A percentile compares a stretch with the other conserved stretches of the same genome.
Evolutionary conservation across 1,140 invertebrate genomes (phyloP).

Genomic region (Pararge aegeria): DNA sequence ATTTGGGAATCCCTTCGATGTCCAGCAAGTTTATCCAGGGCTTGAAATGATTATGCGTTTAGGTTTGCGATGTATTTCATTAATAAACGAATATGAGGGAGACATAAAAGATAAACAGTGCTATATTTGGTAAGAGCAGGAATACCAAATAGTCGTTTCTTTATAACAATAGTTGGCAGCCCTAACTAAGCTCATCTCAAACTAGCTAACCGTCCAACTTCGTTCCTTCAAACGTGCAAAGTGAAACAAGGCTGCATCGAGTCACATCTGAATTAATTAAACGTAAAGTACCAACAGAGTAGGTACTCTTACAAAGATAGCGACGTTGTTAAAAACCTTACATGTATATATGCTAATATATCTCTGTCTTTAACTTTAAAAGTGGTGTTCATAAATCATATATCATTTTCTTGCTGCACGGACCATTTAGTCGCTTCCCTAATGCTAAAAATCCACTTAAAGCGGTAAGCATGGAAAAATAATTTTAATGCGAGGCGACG

Average conservation of each 20-base stretch:
- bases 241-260: slow-evolving; percentile 24
- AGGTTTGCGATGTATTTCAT: too few relatives aligned
- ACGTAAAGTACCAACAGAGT: background rate
- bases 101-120: too few relatives aligned
- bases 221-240: slow-evolving; percentile 15
- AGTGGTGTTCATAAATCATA: slow-evolving; percentile 19
- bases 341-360: slow-evolving; percentile 16
- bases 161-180: background rate
- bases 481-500: background rate
- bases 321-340: slow-evolving; percentile 9
- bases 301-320: slow-evolving; percentile 1
- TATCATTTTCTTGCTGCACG: slow-evolving; percentile 28
- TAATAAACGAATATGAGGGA: too few relatives aligned
- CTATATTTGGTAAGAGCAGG: background rate
- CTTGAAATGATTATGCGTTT: too few relatives aligned
- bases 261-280: slow-evolving; percentile 27
- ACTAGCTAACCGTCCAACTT: background rate
- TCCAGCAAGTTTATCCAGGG: too few relatives aligned
- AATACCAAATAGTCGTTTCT: background rate
- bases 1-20: too few relatives aligned
- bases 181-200: background rate
- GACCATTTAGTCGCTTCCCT: slow-evolving; percentile 20
- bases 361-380: slow-evolving; percentile 16
- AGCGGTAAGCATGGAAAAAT: background rate
- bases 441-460: background rate